Evolutionary conservation across 2,888 invertebrate species (phyloP).

Genomic region (Dysmachus trigonus): DNA sequence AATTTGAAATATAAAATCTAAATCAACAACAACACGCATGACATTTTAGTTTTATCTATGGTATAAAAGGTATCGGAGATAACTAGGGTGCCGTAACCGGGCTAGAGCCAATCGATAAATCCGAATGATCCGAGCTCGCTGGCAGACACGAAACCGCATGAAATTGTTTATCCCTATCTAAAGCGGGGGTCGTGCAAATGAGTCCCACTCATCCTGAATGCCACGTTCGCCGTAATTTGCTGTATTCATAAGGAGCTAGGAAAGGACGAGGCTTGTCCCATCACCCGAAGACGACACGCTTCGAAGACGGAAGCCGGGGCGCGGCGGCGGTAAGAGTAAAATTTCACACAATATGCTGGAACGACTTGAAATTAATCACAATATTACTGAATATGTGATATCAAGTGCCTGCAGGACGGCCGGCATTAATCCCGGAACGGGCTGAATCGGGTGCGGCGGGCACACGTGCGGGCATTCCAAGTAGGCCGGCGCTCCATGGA

Average conservation of each 20-base stretch:
- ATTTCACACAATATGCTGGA: slow-evolving; percentile 8
- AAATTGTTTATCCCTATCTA: background rate
- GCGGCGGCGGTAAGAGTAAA: background rate
- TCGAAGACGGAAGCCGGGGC: background rate
- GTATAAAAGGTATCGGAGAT: background rate
- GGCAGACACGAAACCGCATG: background rate
- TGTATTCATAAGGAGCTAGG: background rate
- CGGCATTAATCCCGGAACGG: background rate
- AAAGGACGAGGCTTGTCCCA: background rate
- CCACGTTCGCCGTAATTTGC: background rate
- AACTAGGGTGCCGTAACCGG: background rate
- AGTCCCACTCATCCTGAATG: background rate
- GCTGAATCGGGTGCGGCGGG: background rate
- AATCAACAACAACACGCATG: background rate
- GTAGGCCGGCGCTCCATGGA: background rate
- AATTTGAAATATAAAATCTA: background rate
- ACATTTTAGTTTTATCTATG: too few species aligned
- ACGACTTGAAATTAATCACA: background rate
- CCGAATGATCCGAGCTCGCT: background rate
- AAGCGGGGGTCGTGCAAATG: background rate
- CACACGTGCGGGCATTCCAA: background rate
- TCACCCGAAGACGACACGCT: background rate
- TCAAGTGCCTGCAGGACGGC: background rate
- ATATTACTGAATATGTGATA: slow-evolving; percentile 8
- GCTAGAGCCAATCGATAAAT: background rate